These are phyloP conservation scores for Sinodicranocentrus sp. DNA, from an alignment of 2,888 invertebrate genomes.

Conservation along the genomic window DNA sequence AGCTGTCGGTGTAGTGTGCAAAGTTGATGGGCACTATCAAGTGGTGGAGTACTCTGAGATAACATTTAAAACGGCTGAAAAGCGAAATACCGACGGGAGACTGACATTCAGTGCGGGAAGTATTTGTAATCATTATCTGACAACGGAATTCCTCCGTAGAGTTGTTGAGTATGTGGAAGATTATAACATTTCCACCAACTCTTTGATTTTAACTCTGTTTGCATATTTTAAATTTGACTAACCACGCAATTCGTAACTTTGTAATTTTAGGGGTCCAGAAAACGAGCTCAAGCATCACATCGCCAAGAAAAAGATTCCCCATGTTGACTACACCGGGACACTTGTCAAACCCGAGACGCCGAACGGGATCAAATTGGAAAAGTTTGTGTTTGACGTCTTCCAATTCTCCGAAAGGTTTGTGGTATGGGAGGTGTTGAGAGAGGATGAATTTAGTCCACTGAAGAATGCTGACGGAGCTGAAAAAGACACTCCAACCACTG, in stretches of 20 bases:
- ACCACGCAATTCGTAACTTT: constrained; percentile 1
- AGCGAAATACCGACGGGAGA: constrained; percentile 86
- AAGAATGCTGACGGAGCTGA: constrained; percentile 94
- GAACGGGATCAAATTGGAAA: constrained; percentile 99
- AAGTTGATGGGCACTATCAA: constrained; percentile 93
- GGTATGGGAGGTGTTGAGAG: constrained; percentile 93
- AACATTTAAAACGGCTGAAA: constrained; percentile 90
- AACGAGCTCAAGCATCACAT: constrained; percentile 91
- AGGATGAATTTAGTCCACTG: constrained; percentile 97
- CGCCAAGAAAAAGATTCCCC: constrained; percentile 98
- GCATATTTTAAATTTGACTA: too few species aligned
- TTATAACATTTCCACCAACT: too few species aligned
- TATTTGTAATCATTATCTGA: constrained; percentile 99
- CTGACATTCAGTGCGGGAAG: constrained; percentile 96
- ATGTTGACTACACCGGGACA: constrained; percentile 85
- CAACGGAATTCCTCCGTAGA: constrained; percentile 88
- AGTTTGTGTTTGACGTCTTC: constrained; percentile 99
- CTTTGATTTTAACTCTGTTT: too few species aligned
- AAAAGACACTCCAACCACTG: constrained; percentile 95
- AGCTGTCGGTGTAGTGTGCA: constrained; percentile 97
- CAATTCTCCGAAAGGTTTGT: constrained; percentile 94
- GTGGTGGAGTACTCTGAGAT: constrained; percentile 99
- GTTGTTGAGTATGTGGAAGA: constrained; percentile 81
- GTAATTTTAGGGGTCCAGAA: constrained; percentile 83
- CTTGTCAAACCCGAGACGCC: constrained; percentile 87